Evolutionary conservation across 2,888 invertebrate species (phyloP), one percentile per base, ranked within the genome.

Genomic region (Oligia fasciuncula): DNA sequence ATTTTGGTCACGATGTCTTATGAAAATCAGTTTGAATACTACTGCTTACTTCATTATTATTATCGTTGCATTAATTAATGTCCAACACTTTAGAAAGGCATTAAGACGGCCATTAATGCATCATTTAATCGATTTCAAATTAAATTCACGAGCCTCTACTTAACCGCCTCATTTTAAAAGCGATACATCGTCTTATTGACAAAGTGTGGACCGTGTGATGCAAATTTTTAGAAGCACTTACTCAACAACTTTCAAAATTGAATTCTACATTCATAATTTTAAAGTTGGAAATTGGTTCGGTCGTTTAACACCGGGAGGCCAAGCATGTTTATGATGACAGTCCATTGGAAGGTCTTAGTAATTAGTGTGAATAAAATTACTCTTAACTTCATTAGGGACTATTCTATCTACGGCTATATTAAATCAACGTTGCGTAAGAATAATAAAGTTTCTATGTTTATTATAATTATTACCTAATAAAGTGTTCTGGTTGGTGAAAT

Each of bases 311-410:
- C 77, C 74, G 46, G 76, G 76, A 76, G 76, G 74, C 66, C n/a
- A 43, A 35, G n/a, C 49, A 84, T 49, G 78, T 86, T 87, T 86
- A 86, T 4, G 81, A 86, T 70, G 89, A 88, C 81, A 83, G 83
- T 77, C 8, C 77, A 83, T 84, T 80, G 84, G 81, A 82, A 82
- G 84, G 76, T 73, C 69, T 87, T 73, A 83, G 85, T 85, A 84
- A 85, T 86, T 86, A 88, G 85, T 84, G 84, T 79, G 86, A 89
- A 88, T 84, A 86, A 89, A 88, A 91, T 91, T 89, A 91, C 72
- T 83, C 73, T 85, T 81, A 77, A 87, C 86, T 88, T 87, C 88
- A 85, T 87, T 87, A 88, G 35, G 51, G 66, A 86, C 68, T 83
- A 80, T 80, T 79, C 69, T 69, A 87, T 84, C 67, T 77, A 65